Base-by-base conservation (phyloP, 2,797 vertebrate genomes). In the Rhadinocentrus ornatus region DNA sequence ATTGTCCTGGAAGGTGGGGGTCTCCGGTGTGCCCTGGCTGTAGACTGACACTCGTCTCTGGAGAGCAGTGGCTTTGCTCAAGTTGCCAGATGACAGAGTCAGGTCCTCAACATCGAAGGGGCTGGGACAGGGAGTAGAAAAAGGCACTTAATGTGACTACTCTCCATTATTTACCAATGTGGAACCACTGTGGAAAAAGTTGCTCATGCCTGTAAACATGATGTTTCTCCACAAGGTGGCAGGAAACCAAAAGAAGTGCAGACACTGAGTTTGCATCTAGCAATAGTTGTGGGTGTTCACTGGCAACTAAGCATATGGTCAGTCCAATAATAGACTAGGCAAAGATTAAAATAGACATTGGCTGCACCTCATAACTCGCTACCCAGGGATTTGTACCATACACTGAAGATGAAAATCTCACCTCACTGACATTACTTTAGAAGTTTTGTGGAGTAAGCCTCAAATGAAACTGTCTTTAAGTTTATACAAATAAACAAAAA, bases 21-120 rank as follows among this genome's bases (percentile, higher is more conserved):
- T 98, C 86, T 99, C 98, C 0, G 97, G 98, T 4, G 97, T 97
- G 75, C 97, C 96, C 93, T 99, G 98, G 92, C 97, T 99, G 90
- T 99, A 99, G 84, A 99, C 89, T 2, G 98, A 99, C 89, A 98
- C 95, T 79, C 97, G 94, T 85, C 98, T 95, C 89, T 99, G 98
- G n/a, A 99, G 94, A 54, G 95, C 97, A 0, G 96, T 92, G 13
- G 96, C 93, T 92, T 98, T 99, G 92, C 93, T 97, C 75, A 97
- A 90, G 1, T 96, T 95, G n/a, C 96, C 93, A 0, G 97, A 93
- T 0, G 98, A 97, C 0, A 98, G 92, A 50, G 96, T 97, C 86
- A 96, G 71, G 70, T 99, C 98, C 90, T 99, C 98, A 26, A 97
- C 96, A 24, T 99, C 98, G 73, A 99, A 99, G 11, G 98, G 98